Evolutionary conservation across 37 sponge, comb jelly and placozoan genomes (phyloP).

Genomic region (Agelas oroides): DNA sequence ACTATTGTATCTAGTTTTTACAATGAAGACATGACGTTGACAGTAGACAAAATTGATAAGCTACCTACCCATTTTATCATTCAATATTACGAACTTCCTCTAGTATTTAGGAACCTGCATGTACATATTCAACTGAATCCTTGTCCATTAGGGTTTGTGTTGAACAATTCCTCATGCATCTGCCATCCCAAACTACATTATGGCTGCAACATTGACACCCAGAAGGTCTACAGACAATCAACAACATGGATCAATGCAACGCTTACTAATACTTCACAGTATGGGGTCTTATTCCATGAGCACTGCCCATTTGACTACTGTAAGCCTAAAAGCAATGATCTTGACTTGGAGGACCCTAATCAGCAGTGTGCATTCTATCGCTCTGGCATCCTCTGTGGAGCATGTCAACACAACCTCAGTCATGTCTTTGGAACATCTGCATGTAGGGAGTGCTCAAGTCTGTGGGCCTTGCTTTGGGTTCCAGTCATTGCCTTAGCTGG

Average conservation of each 20-base stretch:
- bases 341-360: background rate
- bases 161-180: no score
- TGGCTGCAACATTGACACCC: background rate
- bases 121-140: no score
- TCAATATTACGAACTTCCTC: no score
- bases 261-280: no score
- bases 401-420: slow-evolving; percentile 1
- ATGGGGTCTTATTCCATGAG: background rate
- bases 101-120: no score
- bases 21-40: no score
- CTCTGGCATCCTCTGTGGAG: slow-evolving; percentile 7
- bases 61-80: no score
- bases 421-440: slow-evolving; percentile 16
- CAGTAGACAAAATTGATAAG: no score
- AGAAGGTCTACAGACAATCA: background rate
- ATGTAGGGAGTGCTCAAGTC: slow-evolving; percentile 18
- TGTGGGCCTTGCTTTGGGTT: background rate
- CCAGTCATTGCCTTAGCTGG: slow-evolving; percentile 3
- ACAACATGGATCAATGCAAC: background rate
- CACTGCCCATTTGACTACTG: slow-evolving; percentile 34
- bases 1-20: no score
- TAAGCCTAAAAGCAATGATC: background rate
- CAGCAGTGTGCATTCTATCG: slow-evolving; percentile 12
- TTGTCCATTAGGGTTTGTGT: no score
- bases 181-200: background rate